Evolutionary conservation across 92 coral and sea anemone genomes (phyloP).

Genomic region (Epizoanthus ramosus): DNA sequence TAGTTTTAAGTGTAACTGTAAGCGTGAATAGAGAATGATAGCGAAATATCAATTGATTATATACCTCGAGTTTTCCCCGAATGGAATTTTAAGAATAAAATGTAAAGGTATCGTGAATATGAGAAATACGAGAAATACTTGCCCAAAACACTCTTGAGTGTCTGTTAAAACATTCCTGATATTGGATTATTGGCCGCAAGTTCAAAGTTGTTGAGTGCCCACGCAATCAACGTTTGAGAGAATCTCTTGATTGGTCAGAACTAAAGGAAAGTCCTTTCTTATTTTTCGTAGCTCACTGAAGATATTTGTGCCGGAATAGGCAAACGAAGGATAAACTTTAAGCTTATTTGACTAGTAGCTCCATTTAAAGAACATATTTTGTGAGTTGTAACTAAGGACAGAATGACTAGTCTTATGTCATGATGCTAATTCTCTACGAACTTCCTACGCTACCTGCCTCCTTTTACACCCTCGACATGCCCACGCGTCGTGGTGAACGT

Average conservation of each 20-base stretch:
- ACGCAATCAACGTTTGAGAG: neutral
- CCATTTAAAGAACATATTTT: neutral
- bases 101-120: too few species aligned
- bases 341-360: neutral
- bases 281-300: neutral
- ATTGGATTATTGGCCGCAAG: neutral
- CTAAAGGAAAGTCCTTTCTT: neutral
- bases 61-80: too few species aligned
- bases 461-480: constrained; percentile 3
- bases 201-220: neutral
- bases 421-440: neutral
- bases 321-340: neutral
- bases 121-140: too few species aligned
- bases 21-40: too few species aligned
- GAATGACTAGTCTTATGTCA: neutral
- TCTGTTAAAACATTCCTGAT: neutral
- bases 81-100: too few species aligned
- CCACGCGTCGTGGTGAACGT: neutral
- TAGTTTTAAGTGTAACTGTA: too few species aligned
- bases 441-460: neutral
- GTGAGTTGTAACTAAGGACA: neutral
- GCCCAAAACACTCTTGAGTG: too few species aligned
- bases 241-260: neutral
- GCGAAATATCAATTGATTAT: too few species aligned
- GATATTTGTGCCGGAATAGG: neutral